phyloP scores from a whole-genome alignment of 2,113 vertebrate species.

The Microtus oregoni region DNA sequence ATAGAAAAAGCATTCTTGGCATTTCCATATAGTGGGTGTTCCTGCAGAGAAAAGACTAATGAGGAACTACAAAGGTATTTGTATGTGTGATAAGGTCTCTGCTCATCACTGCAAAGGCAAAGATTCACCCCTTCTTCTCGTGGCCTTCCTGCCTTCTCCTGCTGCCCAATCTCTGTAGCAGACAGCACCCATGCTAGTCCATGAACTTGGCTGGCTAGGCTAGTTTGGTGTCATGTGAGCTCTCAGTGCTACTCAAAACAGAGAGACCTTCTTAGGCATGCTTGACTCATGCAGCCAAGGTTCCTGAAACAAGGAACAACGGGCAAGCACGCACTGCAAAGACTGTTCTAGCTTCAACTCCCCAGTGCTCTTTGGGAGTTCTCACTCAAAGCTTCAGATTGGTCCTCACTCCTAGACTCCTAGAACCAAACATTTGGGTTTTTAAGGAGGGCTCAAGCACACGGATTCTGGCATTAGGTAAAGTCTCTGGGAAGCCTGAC shows the following conservation, averaged over 20 bases:
- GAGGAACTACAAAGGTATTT: constrained; percentile 86
- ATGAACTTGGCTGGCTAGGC: background rate
- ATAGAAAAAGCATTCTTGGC: constrained; percentile 85
- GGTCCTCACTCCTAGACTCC: constrained; percentile 55
- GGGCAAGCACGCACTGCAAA: constrained; percentile 55
- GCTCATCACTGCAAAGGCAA: constrained; percentile 77
- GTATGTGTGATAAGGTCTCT: constrained; percentile 84
- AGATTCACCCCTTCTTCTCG: constrained; percentile 81
- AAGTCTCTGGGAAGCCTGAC: background rate
- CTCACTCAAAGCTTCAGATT: constrained; percentile 54
- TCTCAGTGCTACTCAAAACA: constrained; percentile 17
- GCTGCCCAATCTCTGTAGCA: constrained; percentile 70
- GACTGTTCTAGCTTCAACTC: constrained; percentile 66
- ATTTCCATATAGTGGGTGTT: constrained; percentile 84
- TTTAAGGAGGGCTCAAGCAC: constrained; percentile 59
- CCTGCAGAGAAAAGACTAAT: constrained; percentile 83
- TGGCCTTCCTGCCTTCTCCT: constrained; percentile 80
- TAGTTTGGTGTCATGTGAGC: background rate
- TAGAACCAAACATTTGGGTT: constrained; percentile 31
- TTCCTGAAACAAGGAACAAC: constrained; percentile 50
- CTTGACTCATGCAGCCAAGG: constrained; percentile 39
- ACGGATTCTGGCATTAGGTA: background rate
- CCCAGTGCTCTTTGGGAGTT: constrained; percentile 52
- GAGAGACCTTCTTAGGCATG: constrained; percentile 25
- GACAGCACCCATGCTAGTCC: constrained; percentile 62